Evolutionary conservation across 2,797 vertebrate species (phyloP).

Genomic region (Orestias chungarensis): DNA sequence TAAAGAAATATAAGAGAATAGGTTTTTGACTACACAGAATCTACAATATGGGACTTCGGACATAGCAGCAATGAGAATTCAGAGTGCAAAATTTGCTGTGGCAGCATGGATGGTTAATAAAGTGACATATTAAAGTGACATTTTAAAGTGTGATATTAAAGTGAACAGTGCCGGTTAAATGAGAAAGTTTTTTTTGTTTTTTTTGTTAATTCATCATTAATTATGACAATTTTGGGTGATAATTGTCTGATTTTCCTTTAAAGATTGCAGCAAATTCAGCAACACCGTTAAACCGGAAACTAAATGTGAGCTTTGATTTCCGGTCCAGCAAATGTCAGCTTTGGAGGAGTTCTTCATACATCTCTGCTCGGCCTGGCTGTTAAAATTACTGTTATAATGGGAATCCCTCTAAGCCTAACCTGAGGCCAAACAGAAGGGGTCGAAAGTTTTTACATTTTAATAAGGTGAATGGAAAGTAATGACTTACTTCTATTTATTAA

Average conservation of each 20-base stretch:
- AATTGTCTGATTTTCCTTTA: neutral
- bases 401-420: conserved; percentile 35
- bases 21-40: too few relatives aligned
- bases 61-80: too few relatives aligned
- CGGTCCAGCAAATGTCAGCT: neutral
- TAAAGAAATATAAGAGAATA: too few relatives aligned
- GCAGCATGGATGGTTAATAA: too few relatives aligned
- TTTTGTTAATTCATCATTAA: neutral
- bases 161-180: too few relatives aligned
- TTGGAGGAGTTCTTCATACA: neutral
- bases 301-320: neutral
- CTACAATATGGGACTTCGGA: too few relatives aligned
- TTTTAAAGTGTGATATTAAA: too few relatives aligned
- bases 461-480: conserved; percentile 14
- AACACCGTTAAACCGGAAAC: neutral
- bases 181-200: too few relatives aligned
- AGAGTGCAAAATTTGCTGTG: too few relatives aligned
- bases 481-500: conserved; percentile 17
- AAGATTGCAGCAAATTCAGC: neutral
- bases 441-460: conserved; percentile 17
- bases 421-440: conserved; percentile 16
- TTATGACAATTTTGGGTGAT: neutral
- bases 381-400: conserved; percentile 39
- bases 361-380: conserved; percentile 15
- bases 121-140: too few relatives aligned